Evolutionary conservation across 2,888 invertebrate species (phyloP), one percentile per base, ranked within the genome.

Genomic region (Anoncus sp.): DNA sequence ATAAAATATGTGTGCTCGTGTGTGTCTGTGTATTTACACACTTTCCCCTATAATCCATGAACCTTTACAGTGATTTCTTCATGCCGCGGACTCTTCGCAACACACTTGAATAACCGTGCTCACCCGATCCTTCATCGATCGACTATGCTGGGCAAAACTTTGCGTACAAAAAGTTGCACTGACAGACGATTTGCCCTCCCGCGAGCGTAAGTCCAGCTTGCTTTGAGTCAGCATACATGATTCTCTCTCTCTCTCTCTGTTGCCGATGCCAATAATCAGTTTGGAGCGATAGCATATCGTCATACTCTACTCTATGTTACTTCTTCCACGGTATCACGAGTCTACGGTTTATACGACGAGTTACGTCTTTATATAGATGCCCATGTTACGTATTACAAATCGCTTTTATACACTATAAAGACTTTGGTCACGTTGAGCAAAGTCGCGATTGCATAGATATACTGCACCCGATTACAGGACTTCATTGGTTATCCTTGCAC

Each of bases 151-250:
- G n/a, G n/a, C 71, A 45, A 79, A 76, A 79, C 57, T 76, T 79
- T 63, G n/a, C 1, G 24, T 38, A 60, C 75, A 75, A 79, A 71
- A 73, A 70, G 72, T 62, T 65, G 66, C 22, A 70, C 43, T 40
- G 12, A 63, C 66, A 73, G 27, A 45, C 6, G 14, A 51, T 67
- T 77, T 74, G 63, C 53, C 49, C 31, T 31, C 22, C 4, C 2
- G 47, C 6, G 43, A 16, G 16, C 53, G 2, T 31, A 49, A 65
- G 57, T 70, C 38, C 22, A 53, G 43, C 72, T 72, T 80, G 73
- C 83, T 83, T 85, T 83, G 82, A 65, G 83, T 82, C 84, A n/a
- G n/a, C n/a, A n/a, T n/a, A n/a, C 85, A 85, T 84, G 84, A 86
- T 86, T 85, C 86, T 86, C 84, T 86, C n/a, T n/a, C n/a, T n/a